These are phyloP conservation scores for Drosophila nr. perissopoda DNA, from an alignment of 2,888 invertebrate genomes.

Conservation along the genomic window DNA sequence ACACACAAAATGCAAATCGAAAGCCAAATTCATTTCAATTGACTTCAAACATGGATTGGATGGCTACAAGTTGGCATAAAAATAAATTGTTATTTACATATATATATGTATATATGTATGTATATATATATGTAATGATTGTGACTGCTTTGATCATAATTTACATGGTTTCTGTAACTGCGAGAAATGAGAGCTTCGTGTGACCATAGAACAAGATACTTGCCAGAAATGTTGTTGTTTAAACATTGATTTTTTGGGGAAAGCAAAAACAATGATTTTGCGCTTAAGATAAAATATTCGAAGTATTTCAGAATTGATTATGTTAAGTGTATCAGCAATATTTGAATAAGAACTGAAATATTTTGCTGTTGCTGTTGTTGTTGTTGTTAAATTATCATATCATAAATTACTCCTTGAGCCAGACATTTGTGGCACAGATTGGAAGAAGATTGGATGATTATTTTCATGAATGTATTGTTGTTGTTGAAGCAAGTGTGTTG, in stretches of 20 bases:
- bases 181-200: slow-evolving; percentile 1
- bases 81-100: neutral
- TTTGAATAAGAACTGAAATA: neutral
- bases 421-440: neutral
- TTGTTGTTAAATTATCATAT: neutral
- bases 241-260: neutral
- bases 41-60: slow-evolving; percentile 16
- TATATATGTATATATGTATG: neutral
- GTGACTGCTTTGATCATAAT: slow-evolving; percentile 14
- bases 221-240: neutral
- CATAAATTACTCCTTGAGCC: neutral
- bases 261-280: too few species aligned
- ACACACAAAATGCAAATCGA: slow-evolving; percentile 46
- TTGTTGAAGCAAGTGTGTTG: slow-evolving; percentile 3
- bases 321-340: neutral
- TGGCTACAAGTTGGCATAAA: neutral
- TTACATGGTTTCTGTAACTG: slow-evolving; percentile 21
- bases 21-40: slow-evolving; percentile 44
- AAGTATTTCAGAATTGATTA: neutral
- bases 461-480: neutral
- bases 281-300: neutral
- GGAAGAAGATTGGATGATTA: neutral
- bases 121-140: neutral
- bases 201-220: neutral
- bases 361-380: neutral